Percentiles rank a stretch among this genome's conserved stretches.
These are phyloP conservation scores for Peucedramus taeniatus DNA, from an alignment of 2,113 vertebrate genomes.

Conservation along the genomic window DNA sequence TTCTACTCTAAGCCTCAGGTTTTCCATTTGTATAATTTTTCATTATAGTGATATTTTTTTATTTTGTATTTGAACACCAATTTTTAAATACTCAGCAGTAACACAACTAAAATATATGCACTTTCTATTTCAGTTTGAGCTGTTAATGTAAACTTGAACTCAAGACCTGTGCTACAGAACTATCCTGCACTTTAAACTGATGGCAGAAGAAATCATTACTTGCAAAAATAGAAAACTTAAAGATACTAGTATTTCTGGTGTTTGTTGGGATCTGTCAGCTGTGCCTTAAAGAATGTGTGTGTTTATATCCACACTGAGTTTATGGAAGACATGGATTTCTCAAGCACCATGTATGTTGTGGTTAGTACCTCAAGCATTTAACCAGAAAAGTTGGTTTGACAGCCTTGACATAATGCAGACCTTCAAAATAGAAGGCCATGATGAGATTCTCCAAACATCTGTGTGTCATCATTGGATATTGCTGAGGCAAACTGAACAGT, in stretches of 20 bases:
- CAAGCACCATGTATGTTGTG: background rate
- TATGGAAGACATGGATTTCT: background rate
- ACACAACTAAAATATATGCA: background rate
- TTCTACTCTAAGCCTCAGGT: background rate
- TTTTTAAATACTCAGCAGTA: background rate
- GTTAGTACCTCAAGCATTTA: background rate
- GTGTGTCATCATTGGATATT: background rate
- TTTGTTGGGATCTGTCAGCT: background rate
- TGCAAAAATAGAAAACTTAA: background rate
- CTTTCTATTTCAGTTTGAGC: background rate
- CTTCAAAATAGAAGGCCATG: background rate
- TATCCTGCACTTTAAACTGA: background rate
- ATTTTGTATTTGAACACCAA: background rate
- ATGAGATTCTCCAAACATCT: background rate
- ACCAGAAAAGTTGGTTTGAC: background rate
- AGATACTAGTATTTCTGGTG: background rate
- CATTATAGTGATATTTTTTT: background rate
- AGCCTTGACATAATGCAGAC: background rate
- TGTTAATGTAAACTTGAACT: background rate
- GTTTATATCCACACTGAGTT: background rate
- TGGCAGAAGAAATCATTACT: background rate
- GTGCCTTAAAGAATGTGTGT: background rate
- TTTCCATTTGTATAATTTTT: background rate
- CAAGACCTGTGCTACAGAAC: background rate
- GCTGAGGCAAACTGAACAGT: background rate